A percentile compares a stretch with the other conserved stretches of the same genome.
Evolutionary conservation across 2,113 vertebrate species (phyloP).

Genomic region (Oreotrochilus melanogaster): DNA sequence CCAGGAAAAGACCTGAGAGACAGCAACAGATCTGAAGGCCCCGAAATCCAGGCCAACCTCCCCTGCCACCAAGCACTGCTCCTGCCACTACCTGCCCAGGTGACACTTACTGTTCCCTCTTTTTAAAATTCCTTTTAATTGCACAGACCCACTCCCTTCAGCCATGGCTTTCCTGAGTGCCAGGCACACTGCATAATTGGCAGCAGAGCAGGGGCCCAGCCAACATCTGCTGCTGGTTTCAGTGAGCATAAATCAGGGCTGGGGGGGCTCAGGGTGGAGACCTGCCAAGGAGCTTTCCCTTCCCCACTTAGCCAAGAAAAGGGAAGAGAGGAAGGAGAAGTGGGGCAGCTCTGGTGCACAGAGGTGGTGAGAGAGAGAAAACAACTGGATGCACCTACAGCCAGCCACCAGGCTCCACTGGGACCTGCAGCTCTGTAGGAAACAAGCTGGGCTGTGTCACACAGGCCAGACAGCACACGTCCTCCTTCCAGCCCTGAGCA

Average conservation of each 20-base stretch:
- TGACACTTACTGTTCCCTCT: background rate
- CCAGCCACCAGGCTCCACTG: background rate
- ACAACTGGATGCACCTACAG: fast-evolving
- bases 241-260: slow-evolving; percentile 89
- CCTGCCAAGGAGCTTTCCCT: slow-evolving; percentile 58
- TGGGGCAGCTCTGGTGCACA: background rate
- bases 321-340: slow-evolving; percentile 18
- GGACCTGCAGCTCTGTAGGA: background rate
- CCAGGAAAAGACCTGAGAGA: background rate
- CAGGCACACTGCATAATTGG: slow-evolving; percentile 83
- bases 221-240: slow-evolving; percentile 90
- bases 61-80: fast-evolving
- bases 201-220: slow-evolving; percentile 82
- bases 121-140: background rate
- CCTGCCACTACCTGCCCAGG: background rate
- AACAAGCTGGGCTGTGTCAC: background rate
- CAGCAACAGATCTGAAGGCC: fast-evolving
- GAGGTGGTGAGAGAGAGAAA: background rate
- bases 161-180: background rate
- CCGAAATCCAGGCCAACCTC: background rate
- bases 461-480: fast-evolving
- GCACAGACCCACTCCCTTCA: background rate
- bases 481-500: background rate
- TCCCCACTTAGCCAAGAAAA: slow-evolving; percentile 20
- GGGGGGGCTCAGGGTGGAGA: background rate